Base-by-base conservation (phyloP, 2,888 invertebrate genomes). In the Corbicula japonica region DNA sequence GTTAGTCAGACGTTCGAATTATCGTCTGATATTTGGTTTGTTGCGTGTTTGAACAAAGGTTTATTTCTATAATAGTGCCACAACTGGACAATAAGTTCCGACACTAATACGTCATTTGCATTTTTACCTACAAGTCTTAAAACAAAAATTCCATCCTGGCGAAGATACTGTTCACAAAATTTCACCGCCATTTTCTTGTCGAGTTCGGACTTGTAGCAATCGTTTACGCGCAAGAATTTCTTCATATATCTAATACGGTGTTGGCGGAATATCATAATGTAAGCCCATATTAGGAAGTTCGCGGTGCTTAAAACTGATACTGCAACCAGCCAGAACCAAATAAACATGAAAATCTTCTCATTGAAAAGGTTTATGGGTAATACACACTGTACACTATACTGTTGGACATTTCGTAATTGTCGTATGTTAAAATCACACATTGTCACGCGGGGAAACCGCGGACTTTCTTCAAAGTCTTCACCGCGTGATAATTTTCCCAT, bases 261-360 rank as follows among this genome's bases (percentile, higher is more conserved):
- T 70, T 89, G 90, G 73, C 91, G 86, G 74, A 91, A 90, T 23
- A 91, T 88, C 84, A 91, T 89, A 52, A 92, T 91, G 82, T 91
- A 90, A 68, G 93, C 83, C 94, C 94, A 94, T 75, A 93, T 91
- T 66, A 94, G 80, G 72, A 94, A 92, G 86, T 93, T 94, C 82
- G 91, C 87, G 58, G 92, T 85, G 75, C 94, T 94, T 70, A 93
- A 89, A n/a, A 93, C 85, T 50, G 93, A 92, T 18, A 94, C 93
- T 50, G 94, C 91, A 32, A 94, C 91, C 68, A 94, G 91, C 94
- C 94, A 94, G 90, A 94, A 94, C 94, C 94, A 94, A 56, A 94
- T 90, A 90, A 94, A 94, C 82, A 93, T 93, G 84, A 93, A 93
- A 72, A 93, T 93, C 87, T 93, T 93, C 83, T 91, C 90, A 86